Base-by-base conservation (phyloP, 2,113 vertebrate species). In the Danionella cerebrum region DNA sequence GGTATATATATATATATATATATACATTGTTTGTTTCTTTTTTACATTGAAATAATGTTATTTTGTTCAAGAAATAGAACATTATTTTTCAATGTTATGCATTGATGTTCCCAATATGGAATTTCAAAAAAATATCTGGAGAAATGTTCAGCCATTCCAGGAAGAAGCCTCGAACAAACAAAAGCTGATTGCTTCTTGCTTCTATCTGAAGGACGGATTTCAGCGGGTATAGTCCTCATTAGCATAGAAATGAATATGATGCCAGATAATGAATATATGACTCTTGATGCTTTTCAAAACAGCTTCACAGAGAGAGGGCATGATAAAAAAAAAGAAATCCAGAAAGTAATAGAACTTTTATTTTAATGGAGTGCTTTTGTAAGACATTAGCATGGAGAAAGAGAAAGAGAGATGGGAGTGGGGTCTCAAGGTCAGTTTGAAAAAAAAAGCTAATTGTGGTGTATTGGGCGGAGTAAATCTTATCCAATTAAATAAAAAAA, bases 241-340 rank as follows among this genome's bases (percentile, higher is more conserved):
- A 88, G 84, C 84, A 89, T 87, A 88, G 84, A 87, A 89, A 89
- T 88, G 83, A 89, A 89, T 88, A 89, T 86, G 85, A 89, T 86
- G 84, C 76, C 82, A 88, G 86, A 88, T 88, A 89, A 88, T 88
- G 82, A 89, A 86, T 86, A 80, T 85, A 82, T 83, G 83, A 71
- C 79, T 86, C 79, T 85, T 83, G 82, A 85, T 83, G 82, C 81
- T 82, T 67, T 54, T 53, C 66, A 67, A 79, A 82, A 74, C 75
- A 84, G 82, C 77, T 82, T 69, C 50, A 76, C 57, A 66, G 36
- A 25, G 44, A 25, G 22, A 35, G 16, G 18, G 31, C 38, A 33
- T 18, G 42, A 42, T 35, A 54, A 33, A 36, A 36, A 45, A 63
- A 19, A 29, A 42, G 19, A 22, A 57, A 45, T 44, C 50, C 50